phyloP scores from a whole-genome alignment of 37 sponge, comb jelly and placozoan genomes.

The Spongia lamella region DNA sequence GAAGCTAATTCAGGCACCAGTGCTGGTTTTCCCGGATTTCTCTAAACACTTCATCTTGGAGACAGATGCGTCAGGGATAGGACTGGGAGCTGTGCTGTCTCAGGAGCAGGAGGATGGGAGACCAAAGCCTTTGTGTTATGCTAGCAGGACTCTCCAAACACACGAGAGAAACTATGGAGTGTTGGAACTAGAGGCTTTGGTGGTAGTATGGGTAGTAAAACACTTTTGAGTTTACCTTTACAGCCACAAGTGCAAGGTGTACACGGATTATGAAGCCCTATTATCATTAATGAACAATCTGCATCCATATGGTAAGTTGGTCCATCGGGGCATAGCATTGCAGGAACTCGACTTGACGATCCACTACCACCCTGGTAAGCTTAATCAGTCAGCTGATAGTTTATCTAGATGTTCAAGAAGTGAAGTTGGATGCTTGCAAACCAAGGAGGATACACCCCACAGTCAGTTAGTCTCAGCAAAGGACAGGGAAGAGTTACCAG shows the following conservation, averaged over 20 bases:
- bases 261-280: slow-evolving; percentile 56
- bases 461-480: no score
- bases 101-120: slow-evolving; percentile 44
- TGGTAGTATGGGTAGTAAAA: slow-evolving; percentile 43
- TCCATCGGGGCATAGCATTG: slow-evolving; percentile 33
- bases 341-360: slow-evolving; percentile 37
- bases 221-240: slow-evolving; percentile 41
- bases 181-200: slow-evolving; percentile 65
- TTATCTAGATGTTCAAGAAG: slow-evolving; percentile 12
- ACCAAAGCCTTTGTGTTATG: slow-evolving; percentile 42
- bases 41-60: slow-evolving; percentile 31
- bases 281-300: slow-evolving; percentile 26
- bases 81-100: slow-evolving; percentile 47
- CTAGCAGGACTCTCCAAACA: slow-evolving; percentile 19
- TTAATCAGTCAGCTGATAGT: slow-evolving; percentile 47
- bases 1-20: slow-evolving; percentile 21
- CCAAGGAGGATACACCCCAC: no score
- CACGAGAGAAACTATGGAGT: slow-evolving; percentile 63
- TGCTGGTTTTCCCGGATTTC: slow-evolving; percentile 36
- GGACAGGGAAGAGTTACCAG: no score
- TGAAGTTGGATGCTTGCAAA: no score
- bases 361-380: slow-evolving; percentile 22
- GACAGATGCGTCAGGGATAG: slow-evolving; percentile 29
- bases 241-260: slow-evolving; percentile 28
- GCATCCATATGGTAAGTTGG: slow-evolving; percentile 45